These are phyloP conservation scores for Apamea crenata DNA, from an alignment of 2,888 invertebrate genomes.

Conservation along the genomic window DNA sequence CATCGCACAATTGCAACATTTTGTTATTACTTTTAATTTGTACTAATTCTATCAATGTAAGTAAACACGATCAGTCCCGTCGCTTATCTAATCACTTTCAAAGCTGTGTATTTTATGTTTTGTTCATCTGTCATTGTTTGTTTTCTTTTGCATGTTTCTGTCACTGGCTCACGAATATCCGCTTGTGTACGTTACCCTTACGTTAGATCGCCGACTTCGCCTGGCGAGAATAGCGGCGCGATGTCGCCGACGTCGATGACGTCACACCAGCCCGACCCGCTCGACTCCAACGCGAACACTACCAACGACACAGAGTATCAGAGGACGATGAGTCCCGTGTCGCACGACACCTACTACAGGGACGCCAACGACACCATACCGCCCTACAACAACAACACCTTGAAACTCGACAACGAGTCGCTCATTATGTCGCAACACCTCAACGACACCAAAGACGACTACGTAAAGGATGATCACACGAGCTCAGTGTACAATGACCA, in stretches of 20 bases:
- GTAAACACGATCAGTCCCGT: slow-evolving; percentile 72
- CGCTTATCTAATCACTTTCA: slow-evolving; percentile 81
- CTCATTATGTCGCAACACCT: slow-evolving; percentile 85
- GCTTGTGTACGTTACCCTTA: slow-evolving; percentile 86
- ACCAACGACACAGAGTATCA: slow-evolving; percentile 81
- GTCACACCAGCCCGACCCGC: slow-evolving; percentile 78
- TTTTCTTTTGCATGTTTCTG: slow-evolving; percentile 89
- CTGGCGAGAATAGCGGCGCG: slow-evolving; percentile 84
- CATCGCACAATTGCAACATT: slow-evolving; percentile 75
- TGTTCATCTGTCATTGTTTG: slow-evolving; percentile 81
- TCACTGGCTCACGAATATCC: slow-evolving; percentile 89
- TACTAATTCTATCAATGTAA: slow-evolving; percentile 70
- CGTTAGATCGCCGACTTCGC: slow-evolving; percentile 88
- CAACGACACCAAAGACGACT: slow-evolving; percentile 85
- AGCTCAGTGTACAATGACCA: slow-evolving; percentile 83
- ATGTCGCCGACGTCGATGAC: slow-evolving; percentile 86
- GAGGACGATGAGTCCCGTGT: slow-evolving; percentile 83
- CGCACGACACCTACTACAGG: slow-evolving; percentile 92
- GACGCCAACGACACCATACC: slow-evolving; percentile 76
- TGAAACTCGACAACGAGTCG: slow-evolving; percentile 88
- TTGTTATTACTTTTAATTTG: slow-evolving; percentile 73
- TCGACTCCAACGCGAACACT: slow-evolving; percentile 80
- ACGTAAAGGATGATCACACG: slow-evolving; percentile 81
- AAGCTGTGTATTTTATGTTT: slow-evolving; percentile 76
- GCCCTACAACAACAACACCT: slow-evolving; percentile 87